phyloP scores from a whole-genome alignment of 2,888 invertebrate genomes.

The Drosophila fulvimacula region DNA sequence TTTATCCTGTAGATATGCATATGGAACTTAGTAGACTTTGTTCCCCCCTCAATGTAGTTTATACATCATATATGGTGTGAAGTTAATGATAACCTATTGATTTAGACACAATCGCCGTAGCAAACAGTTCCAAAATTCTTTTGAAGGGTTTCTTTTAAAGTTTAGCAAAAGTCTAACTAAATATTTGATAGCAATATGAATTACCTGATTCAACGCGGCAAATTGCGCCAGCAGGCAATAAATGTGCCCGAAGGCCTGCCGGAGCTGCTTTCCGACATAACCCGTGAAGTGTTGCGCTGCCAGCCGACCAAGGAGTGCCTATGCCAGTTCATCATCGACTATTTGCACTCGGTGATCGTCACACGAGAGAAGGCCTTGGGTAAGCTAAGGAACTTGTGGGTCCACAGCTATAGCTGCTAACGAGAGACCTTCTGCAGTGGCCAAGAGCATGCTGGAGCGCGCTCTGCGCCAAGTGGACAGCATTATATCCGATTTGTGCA shows the following conservation, averaged over 20 bases:
- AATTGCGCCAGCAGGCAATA: constrained; percentile 76
- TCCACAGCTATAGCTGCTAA: background rate
- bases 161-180: background rate
- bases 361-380: constrained; percentile 86
- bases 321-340: constrained; percentile 89
- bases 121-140: constrained; percentile 49
- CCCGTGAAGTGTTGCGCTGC: constrained; percentile 89
- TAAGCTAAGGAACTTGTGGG: constrained; percentile 29
- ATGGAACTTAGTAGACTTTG: constrained; percentile 26
- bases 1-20: background rate
- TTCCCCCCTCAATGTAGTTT: background rate
- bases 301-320: constrained; percentile 87
- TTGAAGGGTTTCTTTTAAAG: constrained; percentile 21
- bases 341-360: constrained; percentile 88
- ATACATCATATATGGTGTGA: background rate
- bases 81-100: constrained; percentile 3
- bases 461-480: constrained; percentile 80
- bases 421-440: constrained; percentile 53
- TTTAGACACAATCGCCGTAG: constrained; percentile 27
- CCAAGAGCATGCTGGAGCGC: constrained; percentile 75
- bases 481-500: constrained; percentile 76
- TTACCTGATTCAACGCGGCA: constrained; percentile 80
- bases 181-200: constrained; percentile 66
- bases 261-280: constrained; percentile 90
- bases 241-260: constrained; percentile 88